A percentile compares a stretch with the other conserved stretches of the same genome.
Evolutionary conservation across 2,113 vertebrate species (phyloP).

Genomic region (Clarias macrocephalus): DNA sequence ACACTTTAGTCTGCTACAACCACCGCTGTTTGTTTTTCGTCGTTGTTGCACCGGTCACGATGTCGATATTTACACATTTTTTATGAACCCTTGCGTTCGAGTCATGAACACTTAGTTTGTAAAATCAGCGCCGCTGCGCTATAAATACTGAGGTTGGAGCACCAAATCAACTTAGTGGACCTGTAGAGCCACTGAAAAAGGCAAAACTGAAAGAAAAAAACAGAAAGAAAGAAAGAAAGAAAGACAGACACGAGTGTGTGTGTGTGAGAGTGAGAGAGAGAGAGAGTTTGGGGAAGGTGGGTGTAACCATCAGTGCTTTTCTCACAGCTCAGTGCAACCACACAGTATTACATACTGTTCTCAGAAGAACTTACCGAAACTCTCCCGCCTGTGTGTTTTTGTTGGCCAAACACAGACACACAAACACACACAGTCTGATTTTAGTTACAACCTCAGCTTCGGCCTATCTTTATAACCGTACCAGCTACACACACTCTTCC

Average conservation of each 20-base stretch:
- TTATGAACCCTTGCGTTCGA: neutral
- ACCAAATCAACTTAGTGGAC: neutral
- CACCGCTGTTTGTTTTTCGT: neutral
- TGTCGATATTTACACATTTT: neutral
- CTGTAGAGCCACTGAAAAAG: neutral
- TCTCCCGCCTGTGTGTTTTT: neutral
- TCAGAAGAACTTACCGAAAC: neutral
- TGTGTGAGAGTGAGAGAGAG: neutral
- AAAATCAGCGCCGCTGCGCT: neutral
- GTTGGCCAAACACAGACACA: neutral
- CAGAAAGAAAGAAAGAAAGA: neutral
- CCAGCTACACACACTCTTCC: neutral
- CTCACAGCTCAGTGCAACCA: neutral
- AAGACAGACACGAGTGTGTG: neutral
- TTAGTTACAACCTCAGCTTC: neutral
- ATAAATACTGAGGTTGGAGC: neutral
- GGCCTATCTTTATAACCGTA: neutral
- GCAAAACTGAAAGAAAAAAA: neutral
- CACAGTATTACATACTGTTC: neutral
- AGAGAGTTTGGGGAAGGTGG: neutral
- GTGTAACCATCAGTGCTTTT: neutral
- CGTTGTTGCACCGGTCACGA: neutral
- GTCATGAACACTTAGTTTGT: neutral
- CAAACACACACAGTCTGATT: neutral
- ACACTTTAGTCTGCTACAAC: neutral